Base-by-base conservation (phyloP, 2,888 invertebrate genomes). In the Prenolepis imparis region DNA sequence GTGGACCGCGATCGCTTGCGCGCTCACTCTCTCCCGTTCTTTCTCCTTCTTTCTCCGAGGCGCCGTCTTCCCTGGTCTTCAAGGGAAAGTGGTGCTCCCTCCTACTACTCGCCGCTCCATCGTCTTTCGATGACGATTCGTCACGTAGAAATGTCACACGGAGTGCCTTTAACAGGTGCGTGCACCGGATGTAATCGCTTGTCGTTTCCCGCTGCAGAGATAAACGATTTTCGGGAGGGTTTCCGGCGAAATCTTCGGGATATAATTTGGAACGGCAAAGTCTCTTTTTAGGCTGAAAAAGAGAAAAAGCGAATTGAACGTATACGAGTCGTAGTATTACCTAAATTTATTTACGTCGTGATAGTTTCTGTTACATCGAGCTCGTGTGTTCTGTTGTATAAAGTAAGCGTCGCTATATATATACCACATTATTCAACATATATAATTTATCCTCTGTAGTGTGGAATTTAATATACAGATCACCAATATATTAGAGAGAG, bases 1-100 rank as follows among this genome's bases (percentile, higher is more conserved):
- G 61, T 61, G 32, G 67, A 80, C 36, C 64, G 41, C 57, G 68
- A 48, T 32, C 55, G 6, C 67, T 83, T 74, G 28, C 85, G 84
- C 84, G 84, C 89, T 90, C 89, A 86, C 90, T 89, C 88, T 87
- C 87, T 86, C 88, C 87, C 67, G 74, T 83, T 84, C 80, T 70
- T 67, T 68, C 59, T 59, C 80, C 74, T 80, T 87, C 86, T 90
- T 92, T 92, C 91, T 92, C 89, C 88, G 86, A 91, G 91, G 91
- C 92, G 92, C 90, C 93, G 92, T 52, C 52, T 48, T 93, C 92
- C 92, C 90, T 92, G 88, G 84, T 89, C 87, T 83, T 89, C 91
- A 93, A 94, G 94, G 94, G 94, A 94, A 94, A 94, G 94, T 80
- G 78, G 59, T 94, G 93, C 92, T 92, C 91, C 90, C 92, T 91